Evolutionary conservation across 2,797 vertebrate species (phyloP).

Genomic region (Hydrolagus colliei): DNA sequence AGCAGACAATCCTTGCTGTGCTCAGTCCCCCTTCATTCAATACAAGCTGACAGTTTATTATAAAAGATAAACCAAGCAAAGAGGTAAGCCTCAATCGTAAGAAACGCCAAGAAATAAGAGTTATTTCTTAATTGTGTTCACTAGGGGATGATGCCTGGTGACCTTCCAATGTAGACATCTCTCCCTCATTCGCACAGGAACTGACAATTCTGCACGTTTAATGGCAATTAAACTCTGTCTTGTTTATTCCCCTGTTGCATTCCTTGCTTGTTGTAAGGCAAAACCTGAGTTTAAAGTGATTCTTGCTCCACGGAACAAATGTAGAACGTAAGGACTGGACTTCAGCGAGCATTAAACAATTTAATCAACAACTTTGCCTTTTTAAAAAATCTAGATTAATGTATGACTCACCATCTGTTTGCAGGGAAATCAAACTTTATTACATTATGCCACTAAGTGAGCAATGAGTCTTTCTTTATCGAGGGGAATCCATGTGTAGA

Average conservation of each 20-base stretch:
- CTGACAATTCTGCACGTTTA: slow-evolving; percentile 27
- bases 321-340: not conserved
- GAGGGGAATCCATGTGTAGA: not conserved
- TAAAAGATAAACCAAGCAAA: slow-evolving; percentile 36
- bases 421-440: not conserved
- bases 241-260: not conserved
- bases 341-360: slow-evolving; percentile 13
- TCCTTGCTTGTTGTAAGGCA: not conserved
- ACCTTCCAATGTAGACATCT: slow-evolving; percentile 34
- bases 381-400: slow-evolving; percentile 14
- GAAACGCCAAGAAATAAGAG: slow-evolving; percentile 34
- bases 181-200: slow-evolving; percentile 31
- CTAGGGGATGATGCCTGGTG: slow-evolving; percentile 33
- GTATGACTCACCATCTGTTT: slow-evolving; percentile 13
- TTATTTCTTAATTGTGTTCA: slow-evolving; percentile 36
- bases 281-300: too few relatives aligned
- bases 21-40: slow-evolving; percentile 33
- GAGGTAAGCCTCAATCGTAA: slow-evolving; percentile 33
- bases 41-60: slow-evolving; percentile 46
- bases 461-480: slow-evolving; percentile 1
- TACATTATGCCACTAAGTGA: not conserved
- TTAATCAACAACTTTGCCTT: not conserved
- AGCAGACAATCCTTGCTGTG: slow-evolving; percentile 34
- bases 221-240: slow-evolving; percentile 4
- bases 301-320: not conserved